Base-by-base conservation (phyloP, 2,888 invertebrate genomes). In the Nesidiocoris tenuis region DNA sequence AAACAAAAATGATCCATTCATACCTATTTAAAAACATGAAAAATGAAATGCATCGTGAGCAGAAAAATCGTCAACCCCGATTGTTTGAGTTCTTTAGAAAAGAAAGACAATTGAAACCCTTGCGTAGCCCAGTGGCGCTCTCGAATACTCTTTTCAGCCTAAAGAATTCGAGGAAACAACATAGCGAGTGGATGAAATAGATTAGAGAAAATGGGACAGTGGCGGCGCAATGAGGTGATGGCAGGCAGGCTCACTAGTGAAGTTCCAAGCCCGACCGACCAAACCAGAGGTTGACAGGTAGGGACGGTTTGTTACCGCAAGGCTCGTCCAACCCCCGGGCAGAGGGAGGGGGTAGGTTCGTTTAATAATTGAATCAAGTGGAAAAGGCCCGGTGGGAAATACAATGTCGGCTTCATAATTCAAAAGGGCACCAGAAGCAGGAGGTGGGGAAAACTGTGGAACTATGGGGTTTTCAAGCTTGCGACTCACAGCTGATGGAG, bases 291-390 rank as follows among this genome's bases (percentile, higher is more conserved):
- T 39, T 39, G 39, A 39, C 39, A 39, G 39, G 39, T 39, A 12
- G 39, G 39, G 39, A 39, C 39, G 39, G 39, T 39, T 39, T 39
- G 39, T 39, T 39, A 39, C 39, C 12, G 39, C 39, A 39, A 39
- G 3, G 39, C 39, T 12, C 39, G 39, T 7, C 39, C 39, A 7
- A 12, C 39, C 39, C 39, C 39, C 3, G 39, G 12, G 12, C 5
- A 3, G 39, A 12, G 3, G 39, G 18, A 9, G 5, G 56, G 22
- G 55, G 54, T 7, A 22, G 21, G 24, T n/a, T 12, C 12, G 56
- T 67, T 70, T 19, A 70, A 70, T 70, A 70, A 70, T 70, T 70
- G 59, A 70, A 70, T 70, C 70, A 70, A 70, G 70, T 70, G 22
- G 70, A 70, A 70, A 70, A 70, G 70, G 70, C 24, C 70, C 54